phyloP scores from a whole-genome alignment of 2,888 invertebrate genomes.

The Heteromurus nitidus region DNA sequence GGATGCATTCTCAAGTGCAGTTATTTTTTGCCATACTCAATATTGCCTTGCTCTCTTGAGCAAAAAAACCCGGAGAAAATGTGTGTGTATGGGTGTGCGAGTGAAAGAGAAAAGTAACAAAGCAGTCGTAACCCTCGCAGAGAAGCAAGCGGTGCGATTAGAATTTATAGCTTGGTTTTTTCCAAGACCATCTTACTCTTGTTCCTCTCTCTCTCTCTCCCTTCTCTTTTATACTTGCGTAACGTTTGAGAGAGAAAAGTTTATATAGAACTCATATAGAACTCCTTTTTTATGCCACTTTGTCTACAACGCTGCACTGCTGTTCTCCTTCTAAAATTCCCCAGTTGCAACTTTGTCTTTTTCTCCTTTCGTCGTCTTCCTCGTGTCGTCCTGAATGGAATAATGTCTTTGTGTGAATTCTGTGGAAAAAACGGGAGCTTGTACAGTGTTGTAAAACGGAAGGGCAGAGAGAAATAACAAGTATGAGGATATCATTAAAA shows the following conservation, averaged over 20 bases:
- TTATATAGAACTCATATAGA: too few relatives aligned
- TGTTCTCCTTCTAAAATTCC: conserved; percentile 24
- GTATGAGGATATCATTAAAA: conserved; percentile 39
- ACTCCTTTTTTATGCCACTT: conserved; percentile 8
- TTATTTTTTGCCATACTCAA: conserved; percentile 23
- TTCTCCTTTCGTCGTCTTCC: conserved; percentile 10
- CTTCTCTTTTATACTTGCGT: conserved; percentile 4
- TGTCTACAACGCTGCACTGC: conserved; percentile 15
- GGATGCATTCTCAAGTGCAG: conserved; percentile 41
- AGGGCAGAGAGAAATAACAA: neutral
- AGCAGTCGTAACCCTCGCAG: neutral
- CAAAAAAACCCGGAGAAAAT: conserved; percentile 3
- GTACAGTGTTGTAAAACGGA: conserved; percentile 19
- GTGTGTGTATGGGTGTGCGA: too few relatives aligned
- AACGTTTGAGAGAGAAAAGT: neutral
- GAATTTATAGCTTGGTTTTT: conserved; percentile 47
- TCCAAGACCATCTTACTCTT: conserved; percentile 32
- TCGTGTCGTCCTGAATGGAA: conserved; percentile 16
- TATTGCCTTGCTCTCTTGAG: conserved; percentile 16
- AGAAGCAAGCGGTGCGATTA: conserved; percentile 36
- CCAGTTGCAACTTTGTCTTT: conserved; percentile 37
- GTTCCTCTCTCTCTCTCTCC: conserved; percentile 3
- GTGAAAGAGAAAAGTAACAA: neutral
- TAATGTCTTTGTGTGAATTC: conserved; percentile 23
- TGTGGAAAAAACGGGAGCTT: neutral